Evolutionary conservation across 2,113 vertebrate species (phyloP).

Genomic region (Plestiodon gilberti): DNA sequence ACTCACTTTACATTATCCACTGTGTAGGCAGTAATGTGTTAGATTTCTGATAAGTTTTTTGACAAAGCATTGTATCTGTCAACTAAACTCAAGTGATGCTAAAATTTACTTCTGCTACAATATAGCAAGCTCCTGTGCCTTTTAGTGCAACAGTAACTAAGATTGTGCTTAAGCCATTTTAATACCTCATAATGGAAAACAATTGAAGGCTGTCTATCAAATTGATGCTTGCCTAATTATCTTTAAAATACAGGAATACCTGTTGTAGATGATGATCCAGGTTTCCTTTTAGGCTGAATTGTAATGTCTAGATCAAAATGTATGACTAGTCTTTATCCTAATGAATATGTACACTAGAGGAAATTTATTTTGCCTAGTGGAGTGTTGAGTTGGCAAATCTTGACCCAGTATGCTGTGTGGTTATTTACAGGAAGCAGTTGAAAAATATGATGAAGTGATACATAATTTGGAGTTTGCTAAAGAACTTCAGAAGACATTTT

Average conservation of each 20-base stretch:
- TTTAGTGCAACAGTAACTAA: too few species aligned
- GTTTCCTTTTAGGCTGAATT: too few species aligned
- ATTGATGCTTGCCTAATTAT: neutral
- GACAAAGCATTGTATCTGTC: too few species aligned
- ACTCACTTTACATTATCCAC: too few species aligned
- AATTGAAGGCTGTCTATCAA: neutral
- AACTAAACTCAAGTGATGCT: too few species aligned
- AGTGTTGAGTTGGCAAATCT: neutral
- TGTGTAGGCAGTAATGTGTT: too few species aligned
- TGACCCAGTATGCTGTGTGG: neutral
- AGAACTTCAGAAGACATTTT: constrained; percentile 93
- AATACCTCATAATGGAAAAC: neutral
- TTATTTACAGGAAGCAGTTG: constrained; percentile 85
- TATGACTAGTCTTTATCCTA: neutral
- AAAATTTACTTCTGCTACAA: too few species aligned
- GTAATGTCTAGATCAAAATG: neutral
- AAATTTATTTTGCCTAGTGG: neutral
- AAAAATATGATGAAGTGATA: constrained; percentile 91
- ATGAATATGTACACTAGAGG: neutral
- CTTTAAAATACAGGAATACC: neutral
- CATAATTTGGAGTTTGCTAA: constrained; percentile 92
- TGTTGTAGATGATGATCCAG: neutral
- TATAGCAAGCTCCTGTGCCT: too few species aligned
- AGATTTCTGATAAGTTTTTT: too few species aligned
- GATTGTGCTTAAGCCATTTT: neutral